Conservation (phyloP, 1,140 invertebrate genomes). For the Hycleus cichorii region DNA sequence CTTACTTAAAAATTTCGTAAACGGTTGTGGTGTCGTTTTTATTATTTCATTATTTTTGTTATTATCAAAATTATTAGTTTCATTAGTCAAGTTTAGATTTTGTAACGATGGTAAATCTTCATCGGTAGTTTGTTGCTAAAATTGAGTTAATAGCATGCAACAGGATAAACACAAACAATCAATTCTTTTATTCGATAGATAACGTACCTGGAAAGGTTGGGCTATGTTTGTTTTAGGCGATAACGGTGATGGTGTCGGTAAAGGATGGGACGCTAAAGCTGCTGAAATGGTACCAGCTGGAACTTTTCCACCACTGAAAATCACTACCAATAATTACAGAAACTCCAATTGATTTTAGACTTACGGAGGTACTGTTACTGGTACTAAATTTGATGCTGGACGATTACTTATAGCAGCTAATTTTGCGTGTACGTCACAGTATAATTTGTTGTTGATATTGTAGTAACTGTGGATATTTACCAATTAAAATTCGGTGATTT, state of each 20-base stretch:
- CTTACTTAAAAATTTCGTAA: constrained; percentile 28
- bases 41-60: constrained; percentile 22
- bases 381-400: constrained; percentile 64
- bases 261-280: constrained; percentile 46
- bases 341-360: constrained; percentile 36
- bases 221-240: constrained; percentile 44
- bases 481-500: background rate
- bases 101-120: constrained; percentile 11
- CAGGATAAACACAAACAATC: constrained; percentile 1
- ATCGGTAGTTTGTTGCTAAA: constrained; percentile 10
- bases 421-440: constrained; percentile 93
- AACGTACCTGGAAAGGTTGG: constrained; percentile 35
- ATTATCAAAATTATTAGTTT: constrained; percentile 13
- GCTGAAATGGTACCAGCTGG: constrained; percentile 60
- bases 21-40: constrained; percentile 25
- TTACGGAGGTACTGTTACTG: constrained; percentile 75
- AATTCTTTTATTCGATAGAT: background rate
- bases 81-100: constrained; percentile 9
- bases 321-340: background rate
- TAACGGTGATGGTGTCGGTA: constrained; percentile 43
- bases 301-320: constrained; percentile 49
- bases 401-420: constrained; percentile 77
- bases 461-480: constrained; percentile 56
- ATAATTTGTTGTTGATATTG: constrained; percentile 91
- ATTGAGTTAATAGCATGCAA: constrained; percentile 8